Evolutionary conservation across 2,113 vertebrate genomes (phyloP).

Genomic region (Guaruba guarouba): DNA sequence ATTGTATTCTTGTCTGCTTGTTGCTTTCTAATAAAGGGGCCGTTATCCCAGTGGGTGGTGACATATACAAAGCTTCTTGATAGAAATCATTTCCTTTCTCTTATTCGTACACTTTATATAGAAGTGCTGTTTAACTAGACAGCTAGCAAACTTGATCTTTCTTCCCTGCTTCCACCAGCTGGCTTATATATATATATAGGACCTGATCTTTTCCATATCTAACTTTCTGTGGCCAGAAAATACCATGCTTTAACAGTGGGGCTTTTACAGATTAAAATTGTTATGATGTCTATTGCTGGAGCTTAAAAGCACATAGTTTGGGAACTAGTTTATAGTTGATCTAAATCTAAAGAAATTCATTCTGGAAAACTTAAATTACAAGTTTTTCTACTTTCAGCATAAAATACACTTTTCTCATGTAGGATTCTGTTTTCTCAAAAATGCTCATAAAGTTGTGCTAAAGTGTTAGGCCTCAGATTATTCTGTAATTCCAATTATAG

Average conservation of each 20-base stretch:
- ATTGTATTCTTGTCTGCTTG: background rate
- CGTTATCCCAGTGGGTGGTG: background rate
- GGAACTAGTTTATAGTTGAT: background rate
- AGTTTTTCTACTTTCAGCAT: background rate
- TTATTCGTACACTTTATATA: background rate
- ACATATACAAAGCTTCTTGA: background rate
- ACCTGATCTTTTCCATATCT: background rate
- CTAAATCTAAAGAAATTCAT: background rate
- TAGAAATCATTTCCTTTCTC: background rate
- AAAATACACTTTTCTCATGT: background rate
- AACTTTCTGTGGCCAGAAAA: background rate
- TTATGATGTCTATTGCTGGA: background rate
- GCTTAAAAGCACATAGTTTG: background rate
- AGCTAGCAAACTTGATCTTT: background rate
- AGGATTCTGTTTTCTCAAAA: background rate
- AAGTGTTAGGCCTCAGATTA: background rate
- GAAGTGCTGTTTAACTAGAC: background rate
- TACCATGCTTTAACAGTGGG: background rate
- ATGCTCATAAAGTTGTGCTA: background rate
- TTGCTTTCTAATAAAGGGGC: background rate
- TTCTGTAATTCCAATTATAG: background rate
- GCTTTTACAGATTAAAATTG: background rate
- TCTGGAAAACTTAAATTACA: background rate
- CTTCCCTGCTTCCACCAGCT: background rate
- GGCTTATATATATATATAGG: background rate